phyloP scores from a whole-genome alignment of 2,797 vertebrate species.

The Australoheros facetus region DNA sequence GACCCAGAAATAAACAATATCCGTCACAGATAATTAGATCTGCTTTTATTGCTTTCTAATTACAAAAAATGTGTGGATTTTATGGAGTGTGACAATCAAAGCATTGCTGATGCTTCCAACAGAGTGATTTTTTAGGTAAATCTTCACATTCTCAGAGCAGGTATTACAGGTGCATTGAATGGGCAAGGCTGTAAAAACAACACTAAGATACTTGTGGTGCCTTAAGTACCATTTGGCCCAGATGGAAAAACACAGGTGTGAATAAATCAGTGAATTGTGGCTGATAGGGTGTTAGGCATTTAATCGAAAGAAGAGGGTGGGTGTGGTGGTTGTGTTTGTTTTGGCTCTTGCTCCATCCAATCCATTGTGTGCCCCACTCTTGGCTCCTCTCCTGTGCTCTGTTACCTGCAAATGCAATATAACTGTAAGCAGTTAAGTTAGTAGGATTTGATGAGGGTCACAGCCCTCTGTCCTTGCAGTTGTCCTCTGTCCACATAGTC shows the following conservation, averaged over 20 bases:
- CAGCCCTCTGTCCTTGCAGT: background rate
- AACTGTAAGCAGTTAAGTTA: slow-evolving; percentile 6
- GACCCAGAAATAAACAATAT: background rate
- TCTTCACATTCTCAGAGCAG: background rate
- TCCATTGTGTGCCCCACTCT: background rate
- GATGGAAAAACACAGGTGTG: background rate
- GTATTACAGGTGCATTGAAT: background rate
- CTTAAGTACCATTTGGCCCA: background rate
- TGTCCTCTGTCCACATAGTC: background rate
- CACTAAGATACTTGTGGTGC: background rate
- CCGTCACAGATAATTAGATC: background rate
- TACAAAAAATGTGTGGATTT: background rate
- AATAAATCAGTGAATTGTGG: background rate
- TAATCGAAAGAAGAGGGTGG: background rate
- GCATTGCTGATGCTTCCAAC: background rate
- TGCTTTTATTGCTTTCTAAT: slow-evolving; percentile 2
- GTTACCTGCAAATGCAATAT: background rate
- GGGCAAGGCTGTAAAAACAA: background rate
- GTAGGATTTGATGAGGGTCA: slow-evolving; percentile 6
- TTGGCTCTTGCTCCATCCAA: background rate
- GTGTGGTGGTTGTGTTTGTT: background rate
- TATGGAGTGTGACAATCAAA: background rate
- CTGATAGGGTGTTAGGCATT: background rate
- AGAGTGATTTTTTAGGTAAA: background rate
- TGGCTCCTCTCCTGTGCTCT: background rate